Base-by-base conservation (phyloP, 2,797 vertebrate genomes). In the Rhinogobio ventralis region DNA sequence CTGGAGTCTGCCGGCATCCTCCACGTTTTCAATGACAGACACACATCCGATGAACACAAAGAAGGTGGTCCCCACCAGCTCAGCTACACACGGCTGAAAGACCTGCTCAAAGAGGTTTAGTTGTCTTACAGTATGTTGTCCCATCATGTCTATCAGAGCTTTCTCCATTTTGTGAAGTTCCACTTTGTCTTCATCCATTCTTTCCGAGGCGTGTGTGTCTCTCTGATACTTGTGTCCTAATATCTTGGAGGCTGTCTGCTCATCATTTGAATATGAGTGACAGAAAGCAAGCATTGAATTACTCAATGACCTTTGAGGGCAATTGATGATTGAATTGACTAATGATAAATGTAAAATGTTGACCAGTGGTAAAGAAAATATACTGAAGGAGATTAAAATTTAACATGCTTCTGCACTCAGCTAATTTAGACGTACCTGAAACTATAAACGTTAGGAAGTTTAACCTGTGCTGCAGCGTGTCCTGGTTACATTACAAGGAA, bases 11-110 rank as follows among this genome's bases (percentile, higher is more conserved):
- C 96, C 96, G 0, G 91, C 84, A 9, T 79, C 69, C 0, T 64
- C 83, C 0, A 79, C 28, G 0, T 95, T 93, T 90, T 97, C 95
- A 0, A 97, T 94, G 55, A 96, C 97, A 0, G 97, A 96, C 51
- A 97, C 90, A 23, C 96, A 97, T 39, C 97, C 97, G 0, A 95
- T 80, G 92, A 97, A 98, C 81, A 96, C 93, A 79, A 98, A 98
- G 90, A 98, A 93, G 45, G 93, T 85, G 0, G 92, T 96, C 60
- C 97, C 97, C 85, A 98, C 62, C 2, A 97, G 77, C 89, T 99
- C 97, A 0, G 94, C 97, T 82, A 96, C 7, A 33, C 97, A 97
- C 0, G 97, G 97, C 93, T 97, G 97, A 10, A 94, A 0, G 0
- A 94, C 20, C 0, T 0, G 88, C 90, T 98, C 96, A 0, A 80